These are phyloP conservation scores for Halocynthia aurantium DNA, from an alignment of 23 tunicate species.

Conservation along the genomic window DNA sequence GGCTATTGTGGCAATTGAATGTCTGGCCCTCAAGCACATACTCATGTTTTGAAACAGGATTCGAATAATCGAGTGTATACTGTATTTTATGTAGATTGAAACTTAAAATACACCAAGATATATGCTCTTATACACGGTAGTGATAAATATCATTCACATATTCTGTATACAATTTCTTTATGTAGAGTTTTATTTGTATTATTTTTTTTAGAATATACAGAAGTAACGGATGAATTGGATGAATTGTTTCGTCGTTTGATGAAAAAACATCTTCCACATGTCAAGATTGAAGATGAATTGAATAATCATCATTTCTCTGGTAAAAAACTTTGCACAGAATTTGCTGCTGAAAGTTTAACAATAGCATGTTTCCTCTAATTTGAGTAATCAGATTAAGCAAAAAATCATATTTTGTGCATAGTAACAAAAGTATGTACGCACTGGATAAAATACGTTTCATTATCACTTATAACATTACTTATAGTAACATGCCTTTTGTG, in stretches of 20 bases:
- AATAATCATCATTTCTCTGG: conserved; percentile 5
- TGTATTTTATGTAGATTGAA: too few species aligned
- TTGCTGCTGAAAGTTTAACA: too few species aligned
- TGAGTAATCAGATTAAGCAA: too few species aligned
- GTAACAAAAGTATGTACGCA: too few species aligned
- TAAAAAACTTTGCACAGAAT: not conserved
- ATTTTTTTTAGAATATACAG: conserved; percentile 69
- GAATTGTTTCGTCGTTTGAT: conserved; percentile 37
- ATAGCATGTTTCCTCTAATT: too few species aligned
- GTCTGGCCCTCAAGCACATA: too few species aligned
- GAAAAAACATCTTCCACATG: conserved; percentile 23
- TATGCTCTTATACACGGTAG: too few species aligned
- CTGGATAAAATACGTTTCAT: not conserved
- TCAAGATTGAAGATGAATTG: conserved; percentile 12
- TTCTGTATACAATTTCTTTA: not conserved
- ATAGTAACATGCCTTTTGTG: not conserved
- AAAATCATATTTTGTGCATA: not conserved
- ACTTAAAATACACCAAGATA: too few species aligned
- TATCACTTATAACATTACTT: not conserved
- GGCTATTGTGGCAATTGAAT: too few species aligned
- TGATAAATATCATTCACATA: too few species aligned
- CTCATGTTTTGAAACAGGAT: too few species aligned
- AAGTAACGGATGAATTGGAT: conserved; percentile 65
- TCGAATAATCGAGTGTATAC: too few species aligned
- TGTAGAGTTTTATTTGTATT: not conserved